Base-by-base conservation (phyloP, 2,888 invertebrate species). In the Drosophila mimetica region DNA sequence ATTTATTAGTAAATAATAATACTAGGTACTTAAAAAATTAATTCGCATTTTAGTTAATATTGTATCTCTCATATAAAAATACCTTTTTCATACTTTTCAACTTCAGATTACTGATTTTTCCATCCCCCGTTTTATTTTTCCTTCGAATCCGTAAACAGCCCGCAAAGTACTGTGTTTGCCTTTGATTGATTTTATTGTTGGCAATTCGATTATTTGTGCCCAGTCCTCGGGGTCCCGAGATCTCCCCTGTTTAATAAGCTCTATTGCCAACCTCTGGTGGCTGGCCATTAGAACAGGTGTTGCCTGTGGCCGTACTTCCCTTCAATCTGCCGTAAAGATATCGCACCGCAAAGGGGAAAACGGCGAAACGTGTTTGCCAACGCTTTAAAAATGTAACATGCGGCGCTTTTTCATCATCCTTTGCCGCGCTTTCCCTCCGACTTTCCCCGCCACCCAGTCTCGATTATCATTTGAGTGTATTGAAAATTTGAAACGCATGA, bases 401-500 rank as follows among this genome's bases (percentile, higher is more conserved):
- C 80, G 71, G 75, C 53, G 75, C 70, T 37, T 52, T 52, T 80
- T 81, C 84, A 83, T 84, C 84, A 69, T 67, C 51, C 76, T 66
- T 54, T 65, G 30, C 30, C 20, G 41, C 13, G 52, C 37, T 42
- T 53, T 39, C 25, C 14, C 28, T 13, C 32, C 32, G 9, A 11
- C n/a, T 11, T 22, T n/a, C 18, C 39, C 6, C 4, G 1, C 22
- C 25, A 13, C 39, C 20, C 30, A 44, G 41, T 52, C 34, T 25
- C 61, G 74, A 61, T 76, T 78, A 76, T 76, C 77, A 67, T 75
- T 72, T 60, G 81, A 67, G 75, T 79, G 80, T 81, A 77, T 81
- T 79, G 86, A 80, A 85, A 85, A 81, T 81, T 84, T 85, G 77
- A 82, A 79, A 85, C 81, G 81, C 81, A 81, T 81, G 81, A 81